Evolutionary conservation across 2,797 vertebrate genomes (phyloP), one percentile per base, ranked within the genome.

Genomic region (Spea hammondii): DNA sequence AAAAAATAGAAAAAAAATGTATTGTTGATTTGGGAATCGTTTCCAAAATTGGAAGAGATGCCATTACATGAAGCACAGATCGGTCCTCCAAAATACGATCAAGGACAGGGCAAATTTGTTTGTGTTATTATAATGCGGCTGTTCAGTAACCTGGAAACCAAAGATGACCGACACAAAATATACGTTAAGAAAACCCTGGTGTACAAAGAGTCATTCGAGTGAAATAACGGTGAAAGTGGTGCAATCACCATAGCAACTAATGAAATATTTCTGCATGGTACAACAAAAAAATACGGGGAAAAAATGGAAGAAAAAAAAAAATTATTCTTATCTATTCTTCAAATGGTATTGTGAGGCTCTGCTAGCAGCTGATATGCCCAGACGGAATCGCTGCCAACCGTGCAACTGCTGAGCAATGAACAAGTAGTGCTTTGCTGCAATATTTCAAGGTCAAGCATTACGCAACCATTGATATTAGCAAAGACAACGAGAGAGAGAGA

Each of bases 401-500:
- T 60, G 67, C 70, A 50, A 65, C 3, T 51, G 70, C 65, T 65
- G 72, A 79, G 78, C 57, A 71, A 77, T 76, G 53, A 69, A 62
- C 68, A 72, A 72, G 74, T 65, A 67, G 48, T 8, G 69, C 74
- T 77, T 53, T 81, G 79, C 74, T 67, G 74, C 74, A 81, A 72
- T 72, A 76, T 59, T 76, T 77, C 74, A 81, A 81, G 79, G 79
- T 81, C 79, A 77, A 17, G 7, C 72, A 77, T 81, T 76, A 81
- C 74, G 72, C 78, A 79, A 75, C 14, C 68, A 75, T 32, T 70
- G 17, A 70, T 65, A 47, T 17, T 65, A 74, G 13, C 49, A 73
- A 65, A 62, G 13, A 60, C 32, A 66, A 4, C 49, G 14, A 5
- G 46, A 62, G 14, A 12, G n/a, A 62, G 32, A 3, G 32, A 32